Conservation (phyloP, 1,140 invertebrate genomes). For the Drosophila ohnishii region DNA sequence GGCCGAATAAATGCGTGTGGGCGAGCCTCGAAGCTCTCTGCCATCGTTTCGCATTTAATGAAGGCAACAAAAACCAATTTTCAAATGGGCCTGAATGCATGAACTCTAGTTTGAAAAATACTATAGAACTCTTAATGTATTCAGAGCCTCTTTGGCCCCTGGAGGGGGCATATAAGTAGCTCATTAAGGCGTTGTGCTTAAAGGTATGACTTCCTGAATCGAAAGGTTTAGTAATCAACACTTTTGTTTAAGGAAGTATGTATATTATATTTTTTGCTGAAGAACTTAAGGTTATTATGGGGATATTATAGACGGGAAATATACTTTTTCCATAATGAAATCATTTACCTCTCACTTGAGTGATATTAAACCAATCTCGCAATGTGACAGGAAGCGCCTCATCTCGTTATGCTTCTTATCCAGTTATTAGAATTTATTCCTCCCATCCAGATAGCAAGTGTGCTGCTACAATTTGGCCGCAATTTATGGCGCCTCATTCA, state of each 20-base stretch:
- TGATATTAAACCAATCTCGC: not conserved
- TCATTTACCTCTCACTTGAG: not conserved
- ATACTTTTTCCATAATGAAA: no score
- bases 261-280: not conserved
- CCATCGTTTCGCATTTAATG: constrained; percentile 39
- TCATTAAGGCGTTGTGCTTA: not conserved
- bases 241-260: not conserved
- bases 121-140: not conserved
- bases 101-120: constrained; percentile 7
- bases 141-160: not conserved
- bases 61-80: constrained; percentile 43
- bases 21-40: constrained; percentile 18
- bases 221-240: not conserved
- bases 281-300: not conserved
- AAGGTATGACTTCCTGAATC: constrained; percentile 2
- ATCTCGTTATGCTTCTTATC: constrained; percentile 8
- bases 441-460: not conserved
- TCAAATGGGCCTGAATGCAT: constrained; percentile 13
- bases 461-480: constrained; percentile 9
- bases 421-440: constrained; percentile 13
- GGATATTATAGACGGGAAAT: constrained; percentile 6
- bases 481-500: constrained; percentile 31
- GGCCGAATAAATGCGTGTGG: constrained; percentile 37
- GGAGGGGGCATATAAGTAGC: not conserved
- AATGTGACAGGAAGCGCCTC: constrained; percentile 24